A percentile compares a stretch with the other conserved stretches of the same genome.
Evolutionary conservation across 2,888 invertebrate genomes (phyloP).

Genomic region (Protonemura montana): DNA sequence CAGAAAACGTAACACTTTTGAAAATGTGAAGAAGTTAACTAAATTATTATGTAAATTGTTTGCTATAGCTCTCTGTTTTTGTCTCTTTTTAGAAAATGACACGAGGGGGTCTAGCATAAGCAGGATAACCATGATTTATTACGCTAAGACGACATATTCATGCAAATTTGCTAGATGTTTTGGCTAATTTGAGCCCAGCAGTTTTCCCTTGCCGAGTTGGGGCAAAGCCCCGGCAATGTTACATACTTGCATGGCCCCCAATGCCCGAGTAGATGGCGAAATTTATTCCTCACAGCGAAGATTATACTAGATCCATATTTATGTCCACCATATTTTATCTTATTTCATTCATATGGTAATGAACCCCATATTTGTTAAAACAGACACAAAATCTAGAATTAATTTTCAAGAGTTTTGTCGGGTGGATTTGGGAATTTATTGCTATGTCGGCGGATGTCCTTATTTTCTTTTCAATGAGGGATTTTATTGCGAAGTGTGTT

Average conservation of each 20-base stretch:
- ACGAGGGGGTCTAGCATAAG: conserved; percentile 33
- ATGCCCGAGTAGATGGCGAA: neutral
- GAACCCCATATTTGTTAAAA: conserved; percentile 47
- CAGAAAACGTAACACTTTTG: neutral
- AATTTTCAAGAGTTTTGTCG: conserved; percentile 21
- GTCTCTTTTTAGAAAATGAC: conserved; percentile 19
- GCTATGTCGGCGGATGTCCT: neutral
- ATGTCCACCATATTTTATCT: conserved; percentile 79
- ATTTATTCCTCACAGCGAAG: conserved; percentile 31
- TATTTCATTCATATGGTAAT: conserved; percentile 86
- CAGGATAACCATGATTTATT: conserved; percentile 43
- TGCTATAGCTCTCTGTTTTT: neutral
- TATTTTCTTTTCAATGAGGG: neutral
- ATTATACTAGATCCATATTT: conserved; percentile 70
- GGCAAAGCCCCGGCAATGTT: too few relatives aligned
- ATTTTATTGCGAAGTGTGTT: too few relatives aligned
- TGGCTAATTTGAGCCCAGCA: conserved; percentile 48
- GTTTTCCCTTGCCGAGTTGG: neutral
- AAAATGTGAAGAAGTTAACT: conserved; percentile 31
- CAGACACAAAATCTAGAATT: conserved; percentile 43
- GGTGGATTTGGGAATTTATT: neutral
- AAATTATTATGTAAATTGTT: conserved; percentile 38
- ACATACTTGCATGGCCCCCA: neutral
- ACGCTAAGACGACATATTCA: conserved; percentile 48
- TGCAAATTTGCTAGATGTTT: conserved; percentile 49